Evolutionary conservation across 30 jellyfish, hydroid and myxozoan genomes (phyloP).

Genomic region (Aurelia sp.): DNA sequence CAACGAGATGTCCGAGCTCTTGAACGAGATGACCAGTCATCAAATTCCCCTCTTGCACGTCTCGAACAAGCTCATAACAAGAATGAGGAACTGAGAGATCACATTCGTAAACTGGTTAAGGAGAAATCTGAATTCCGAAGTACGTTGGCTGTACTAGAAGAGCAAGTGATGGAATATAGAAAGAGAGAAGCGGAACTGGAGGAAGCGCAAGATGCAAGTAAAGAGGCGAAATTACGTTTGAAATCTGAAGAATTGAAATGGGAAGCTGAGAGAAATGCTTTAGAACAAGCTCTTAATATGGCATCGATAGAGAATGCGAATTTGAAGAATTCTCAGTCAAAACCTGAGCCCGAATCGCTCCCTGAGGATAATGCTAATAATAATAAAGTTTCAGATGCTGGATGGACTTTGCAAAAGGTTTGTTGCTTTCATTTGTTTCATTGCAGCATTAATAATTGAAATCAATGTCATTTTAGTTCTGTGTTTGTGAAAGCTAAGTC

Average conservation of each 20-base stretch:
- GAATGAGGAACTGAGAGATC: conserved; percentile 65
- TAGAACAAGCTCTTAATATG: conserved; percentile 42
- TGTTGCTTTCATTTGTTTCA: not conserved
- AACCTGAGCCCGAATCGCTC: conserved; percentile 9
- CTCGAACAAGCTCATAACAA: conserved; percentile 52
- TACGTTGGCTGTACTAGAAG: conserved; percentile 59
- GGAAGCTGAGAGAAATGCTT: conserved; percentile 62
- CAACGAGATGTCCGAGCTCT: conserved; percentile 63
- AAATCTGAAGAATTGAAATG: conserved; percentile 64
- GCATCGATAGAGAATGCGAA: conserved; percentile 47
- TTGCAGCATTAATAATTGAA: no score
- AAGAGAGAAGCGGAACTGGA: conserved; percentile 70
- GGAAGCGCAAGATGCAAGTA: conserved; percentile 32
- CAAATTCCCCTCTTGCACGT: conserved; percentile 58
- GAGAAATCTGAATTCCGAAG: conserved; percentile 75
- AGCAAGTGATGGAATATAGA: conserved; percentile 69
- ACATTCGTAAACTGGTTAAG: conserved; percentile 47
- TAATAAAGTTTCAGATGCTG: conserved; percentile 59
- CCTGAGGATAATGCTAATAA: conserved; percentile 58
- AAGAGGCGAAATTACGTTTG: conserved; percentile 40
- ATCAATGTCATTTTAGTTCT: no score
- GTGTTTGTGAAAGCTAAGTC: no score
- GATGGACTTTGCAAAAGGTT: conserved; percentile 94
- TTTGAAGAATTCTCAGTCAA: conserved; percentile 23
- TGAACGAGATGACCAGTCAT: conserved; percentile 47